These are phyloP conservation scores for cattle (Bos taurus) DNA, from an alignment of 2,113 vertebrate species.

Conservation along the genomic window ARS-UCD2.0 NC_037347.1:54485501-54486000, in stretches of 20 bases:
- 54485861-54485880: neutral
- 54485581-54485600: neutral
- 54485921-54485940: neutral
- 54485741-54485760: neutral
- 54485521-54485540: constrained; percentile 24
- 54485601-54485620: neutral
- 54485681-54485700: neutral
- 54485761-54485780: neutral
- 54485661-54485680: neutral
- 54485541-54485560: neutral
- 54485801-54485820: neutral
- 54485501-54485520: constrained; percentile 22
- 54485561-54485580: neutral
- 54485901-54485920: neutral
- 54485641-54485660: neutral
- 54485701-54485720: neutral
- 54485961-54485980: neutral
- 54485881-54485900: neutral
- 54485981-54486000: neutral
- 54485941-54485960: neutral
- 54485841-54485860: neutral
- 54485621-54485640: neutral
- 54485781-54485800: neutral
- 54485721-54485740: neutral
- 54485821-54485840: neutral